Percentiles rank a stretch among this genome's conserved stretches.
phyloP scores from a whole-genome alignment of 2,113 vertebrate species.

The Pelodiscus sinensis region DNA sequence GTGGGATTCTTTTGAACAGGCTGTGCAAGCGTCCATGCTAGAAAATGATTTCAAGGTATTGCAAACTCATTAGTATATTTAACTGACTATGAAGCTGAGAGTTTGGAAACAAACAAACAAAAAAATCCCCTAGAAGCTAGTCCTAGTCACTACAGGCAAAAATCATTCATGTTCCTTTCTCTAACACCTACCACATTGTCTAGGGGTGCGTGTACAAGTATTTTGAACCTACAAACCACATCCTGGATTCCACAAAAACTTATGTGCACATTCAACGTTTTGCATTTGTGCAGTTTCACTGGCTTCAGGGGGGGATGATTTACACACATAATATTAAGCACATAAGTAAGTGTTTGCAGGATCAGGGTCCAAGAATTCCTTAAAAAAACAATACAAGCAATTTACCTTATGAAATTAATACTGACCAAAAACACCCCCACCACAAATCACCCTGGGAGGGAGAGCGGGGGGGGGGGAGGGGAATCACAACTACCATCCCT shows the following conservation, averaged over 20 bases:
- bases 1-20: neutral
- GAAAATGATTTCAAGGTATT: neutral
- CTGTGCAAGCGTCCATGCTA: neutral
- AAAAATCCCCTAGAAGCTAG: neutral
- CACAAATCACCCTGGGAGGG: neutral
- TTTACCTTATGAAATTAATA: neutral
- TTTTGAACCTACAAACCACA: neutral
- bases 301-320: neutral
- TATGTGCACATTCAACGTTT: neutral
- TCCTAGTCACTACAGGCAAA: neutral
- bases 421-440: rapidly evolving
- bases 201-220: too few species aligned
- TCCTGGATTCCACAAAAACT: neutral
- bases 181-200: neutral
- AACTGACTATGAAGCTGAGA: neutral
- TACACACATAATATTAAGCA: neutral
- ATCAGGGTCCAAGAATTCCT: too few species aligned
- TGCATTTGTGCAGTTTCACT: neutral
- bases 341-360: too few species aligned
- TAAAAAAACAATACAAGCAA: too few species aligned
- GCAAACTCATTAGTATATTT: neutral
- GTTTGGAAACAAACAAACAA: neutral
- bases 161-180: neutral
- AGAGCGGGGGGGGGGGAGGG: neutral
- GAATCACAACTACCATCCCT: rapidly evolving